phyloP scores from a whole-genome alignment of 2,888 invertebrate genomes.

The Trichacis sp. region DNA sequence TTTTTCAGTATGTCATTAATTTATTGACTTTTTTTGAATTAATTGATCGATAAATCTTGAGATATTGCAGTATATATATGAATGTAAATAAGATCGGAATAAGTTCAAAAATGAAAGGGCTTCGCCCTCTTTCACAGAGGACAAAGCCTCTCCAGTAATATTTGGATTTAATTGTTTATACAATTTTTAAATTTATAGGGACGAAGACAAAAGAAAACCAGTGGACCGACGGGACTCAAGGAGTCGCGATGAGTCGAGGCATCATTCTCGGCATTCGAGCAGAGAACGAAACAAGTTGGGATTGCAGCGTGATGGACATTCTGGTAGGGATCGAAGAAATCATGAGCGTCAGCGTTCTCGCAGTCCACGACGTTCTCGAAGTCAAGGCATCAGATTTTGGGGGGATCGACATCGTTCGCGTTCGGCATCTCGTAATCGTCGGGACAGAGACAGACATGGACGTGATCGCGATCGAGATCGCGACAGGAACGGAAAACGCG shows the following conservation, averaged over 20 bases:
- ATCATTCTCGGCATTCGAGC: constrained; percentile 56
- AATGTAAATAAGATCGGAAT: too few species aligned
- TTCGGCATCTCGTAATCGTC: constrained; percentile 27
- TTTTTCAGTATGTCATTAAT: too few species aligned
- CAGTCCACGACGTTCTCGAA: constrained; percentile 62
- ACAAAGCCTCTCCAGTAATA: not conserved
- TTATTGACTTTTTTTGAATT: too few species aligned
- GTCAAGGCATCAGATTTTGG: constrained; percentile 50
- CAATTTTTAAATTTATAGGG: constrained; percentile 39
- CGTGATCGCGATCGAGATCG: constrained; percentile 66
- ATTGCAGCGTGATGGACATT: constrained; percentile 51
- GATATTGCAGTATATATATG: too few species aligned
- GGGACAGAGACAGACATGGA: constrained; percentile 34
- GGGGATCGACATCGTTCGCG: constrained; percentile 20
- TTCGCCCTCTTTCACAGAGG: too few species aligned
- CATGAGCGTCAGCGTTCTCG: constrained; percentile 58
- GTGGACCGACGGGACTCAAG: constrained; percentile 52
- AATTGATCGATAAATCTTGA: too few species aligned
- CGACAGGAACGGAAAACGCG: constrained; percentile 66
- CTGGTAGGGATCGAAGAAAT: constrained; percentile 59
- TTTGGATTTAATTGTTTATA: constrained; percentile 26
- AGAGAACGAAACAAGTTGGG: constrained; percentile 49
- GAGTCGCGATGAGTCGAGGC: constrained; percentile 41
- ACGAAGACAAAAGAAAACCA: constrained; percentile 57
- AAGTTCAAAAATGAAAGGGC: too few species aligned